Conservation (phyloP, 2,888 invertebrate species). For the Meloe dianella region DNA sequence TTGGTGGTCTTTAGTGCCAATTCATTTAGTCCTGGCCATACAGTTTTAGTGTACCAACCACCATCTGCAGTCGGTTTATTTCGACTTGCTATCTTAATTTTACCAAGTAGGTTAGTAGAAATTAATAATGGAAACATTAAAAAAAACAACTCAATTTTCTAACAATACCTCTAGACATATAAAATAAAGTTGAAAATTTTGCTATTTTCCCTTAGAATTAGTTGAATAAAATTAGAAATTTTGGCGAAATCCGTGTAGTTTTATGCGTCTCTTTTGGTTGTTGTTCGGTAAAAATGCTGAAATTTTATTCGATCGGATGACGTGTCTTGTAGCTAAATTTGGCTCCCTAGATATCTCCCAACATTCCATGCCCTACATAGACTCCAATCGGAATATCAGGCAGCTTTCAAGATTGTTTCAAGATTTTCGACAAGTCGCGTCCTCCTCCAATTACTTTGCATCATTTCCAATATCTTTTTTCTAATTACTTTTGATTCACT, state of each 20-base stretch:
- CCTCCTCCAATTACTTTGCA: background rate
- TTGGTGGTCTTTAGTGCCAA: background rate
- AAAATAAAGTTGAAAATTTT: too few species aligned
- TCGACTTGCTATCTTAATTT: background rate
- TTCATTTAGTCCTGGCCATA: conserved; percentile 1
- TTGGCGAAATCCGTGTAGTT: too few species aligned
- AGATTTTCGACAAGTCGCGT: conserved; percentile 16
- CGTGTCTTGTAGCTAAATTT: conserved; percentile 7
- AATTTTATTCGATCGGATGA: background rate
- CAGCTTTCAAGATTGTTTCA: background rate
- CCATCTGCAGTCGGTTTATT: background rate
- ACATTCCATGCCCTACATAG: conserved; percentile 52
- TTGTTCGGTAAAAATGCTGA: background rate
- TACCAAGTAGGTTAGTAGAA: background rate
- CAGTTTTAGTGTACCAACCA: conserved; percentile 7
- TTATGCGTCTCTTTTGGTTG: too few species aligned
- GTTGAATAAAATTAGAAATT: too few species aligned
- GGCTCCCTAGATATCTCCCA: background rate
- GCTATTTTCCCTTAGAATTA: too few species aligned
- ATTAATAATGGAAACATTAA: background rate
- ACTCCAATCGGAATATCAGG: conserved; percentile 20
- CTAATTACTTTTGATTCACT: background rate
- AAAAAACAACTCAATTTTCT: too few species aligned
- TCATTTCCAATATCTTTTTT: background rate
- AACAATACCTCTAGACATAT: too few species aligned